Base-by-base conservation (phyloP, 92 coral and sea anemone genomes). In the Epizoanthus rinbou region DNA sequence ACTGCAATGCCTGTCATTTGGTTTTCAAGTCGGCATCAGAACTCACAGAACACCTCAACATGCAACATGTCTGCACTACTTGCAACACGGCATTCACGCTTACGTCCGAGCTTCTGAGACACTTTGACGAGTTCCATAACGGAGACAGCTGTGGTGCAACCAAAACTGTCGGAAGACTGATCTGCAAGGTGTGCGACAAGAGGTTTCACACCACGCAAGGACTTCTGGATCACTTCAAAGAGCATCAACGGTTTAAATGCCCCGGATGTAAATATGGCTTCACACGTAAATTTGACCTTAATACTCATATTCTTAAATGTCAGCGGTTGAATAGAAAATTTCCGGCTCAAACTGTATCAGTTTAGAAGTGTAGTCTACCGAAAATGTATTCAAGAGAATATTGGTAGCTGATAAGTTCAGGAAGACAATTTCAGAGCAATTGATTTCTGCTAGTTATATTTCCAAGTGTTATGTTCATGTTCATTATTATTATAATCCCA, bases 181-280 rank as follows among this genome's bases (percentile, higher is more conserved):
- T 78, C 70, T 78, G 82, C 16, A 78, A 78, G 28, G 82, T 78
- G 17, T 78, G 82, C 47, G 82, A 78, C 47, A 78, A 78, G 56
- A 78, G 71, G 45, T 78, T 78, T 31, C 82, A 78, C n/a, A 78
- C 82, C 24, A 54, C 82, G 25, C 70, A 21, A 25, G 82, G 82
- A 15, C 47, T 78, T 58, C 47, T 60, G 35, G 71, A 63, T 5
- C 82, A 78, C 59, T 78, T 62, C 18, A 78, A 78, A 21, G 16
- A 78, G 23, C 82, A 78, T 13, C 71, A 60, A 25, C 71, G 23
- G 8, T 41, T 62, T 63, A n/a, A 39, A 8, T 62, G 71, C 37
- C 72, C 35, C 4, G 82, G 71, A 9, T 78, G 59, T 23, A 78
- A 41, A 21, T 13, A 25, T 8, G 64, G 64, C 33, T 74, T 74